phyloP scores from a whole-genome alignment of 64 coral and sea anemone species.

The Astreopora myriophthalma region DNA sequence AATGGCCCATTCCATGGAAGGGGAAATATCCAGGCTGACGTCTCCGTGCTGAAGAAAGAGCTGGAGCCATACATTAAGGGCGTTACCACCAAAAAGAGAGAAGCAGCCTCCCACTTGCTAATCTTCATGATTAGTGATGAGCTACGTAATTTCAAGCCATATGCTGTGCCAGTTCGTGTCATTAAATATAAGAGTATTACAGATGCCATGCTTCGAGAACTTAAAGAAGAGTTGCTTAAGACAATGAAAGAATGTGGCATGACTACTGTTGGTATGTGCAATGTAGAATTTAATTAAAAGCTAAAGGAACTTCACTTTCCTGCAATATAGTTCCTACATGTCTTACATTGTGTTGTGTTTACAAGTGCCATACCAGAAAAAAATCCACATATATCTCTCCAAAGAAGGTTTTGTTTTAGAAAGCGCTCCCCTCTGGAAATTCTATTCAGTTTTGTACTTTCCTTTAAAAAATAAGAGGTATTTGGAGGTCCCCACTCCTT shows the following conservation, averaged over 20 bases:
- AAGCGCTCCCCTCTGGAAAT: no score
- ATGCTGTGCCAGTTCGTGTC: slow-evolving; percentile 54
- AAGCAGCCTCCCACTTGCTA: slow-evolving; percentile 61
- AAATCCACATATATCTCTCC: no score
- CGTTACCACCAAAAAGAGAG: slow-evolving; percentile 28
- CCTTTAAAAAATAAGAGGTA: no score
- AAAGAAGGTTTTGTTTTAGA: no score
- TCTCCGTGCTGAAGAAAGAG: background rate
- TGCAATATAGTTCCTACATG: background rate
- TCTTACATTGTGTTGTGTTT: no score
- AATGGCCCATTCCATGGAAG: background rate
- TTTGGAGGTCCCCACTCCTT: no score
- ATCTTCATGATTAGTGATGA: slow-evolving; percentile 72
- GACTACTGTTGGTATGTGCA: slow-evolving; percentile 13
- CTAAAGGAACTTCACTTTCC: background rate
- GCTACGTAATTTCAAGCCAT: slow-evolving; percentile 28
- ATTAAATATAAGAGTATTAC: slow-evolving; percentile 32
- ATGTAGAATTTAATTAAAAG: background rate
- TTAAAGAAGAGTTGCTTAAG: slow-evolving; percentile 9
- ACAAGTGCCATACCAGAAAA: no score
- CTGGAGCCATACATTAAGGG: background rate
- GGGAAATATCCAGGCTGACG: background rate
- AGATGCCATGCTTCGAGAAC: slow-evolving; percentile 10
- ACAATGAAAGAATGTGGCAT: slow-evolving; percentile 4
- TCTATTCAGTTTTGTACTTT: no score